Percentiles rank a stretch among this genome's conserved stretches.
phyloP scores from a whole-genome alignment of 1,140 invertebrate genomes.

The Drosophila serrata region DNA sequence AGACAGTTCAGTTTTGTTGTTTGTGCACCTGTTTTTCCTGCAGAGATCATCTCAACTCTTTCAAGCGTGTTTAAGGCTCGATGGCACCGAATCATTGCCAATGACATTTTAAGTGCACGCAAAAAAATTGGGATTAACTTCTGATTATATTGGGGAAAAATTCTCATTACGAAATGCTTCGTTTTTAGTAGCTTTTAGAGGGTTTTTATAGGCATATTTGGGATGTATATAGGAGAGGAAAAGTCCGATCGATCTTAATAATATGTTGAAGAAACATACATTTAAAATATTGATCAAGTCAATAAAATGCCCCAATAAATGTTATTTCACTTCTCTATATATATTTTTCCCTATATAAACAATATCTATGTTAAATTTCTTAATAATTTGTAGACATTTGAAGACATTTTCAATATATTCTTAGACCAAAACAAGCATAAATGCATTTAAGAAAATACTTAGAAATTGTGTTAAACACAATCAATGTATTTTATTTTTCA shows the following conservation, averaged over 20 bases:
- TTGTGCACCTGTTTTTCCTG: conserved; percentile 14
- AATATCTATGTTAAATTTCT: too few relatives aligned
- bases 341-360: too few relatives aligned
- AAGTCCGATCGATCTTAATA: too few relatives aligned
- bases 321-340: not conserved
- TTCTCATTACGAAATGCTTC: not conserved
- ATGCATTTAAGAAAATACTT: not conserved
- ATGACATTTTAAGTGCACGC: conserved; percentile 4
- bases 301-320: too few relatives aligned
- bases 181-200: not conserved
- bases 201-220: not conserved
- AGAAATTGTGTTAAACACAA: not conserved
- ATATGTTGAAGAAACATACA: too few relatives aligned
- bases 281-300: not conserved
- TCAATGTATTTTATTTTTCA: not conserved
- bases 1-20: conserved; percentile 18
- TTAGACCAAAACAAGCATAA: not conserved
- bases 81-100: conserved; percentile 6
- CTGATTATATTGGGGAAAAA: too few relatives aligned
- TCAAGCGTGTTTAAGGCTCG: not conserved
- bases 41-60: not conserved
- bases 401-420: not conserved
- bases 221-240: not conserved
- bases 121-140: not conserved
- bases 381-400: not conserved